Percentiles rank a stretch among this genome's conserved stretches.
These are phyloP conservation scores for Drosophila infuscata DNA, from an alignment of 2,888 invertebrate genomes.

Conservation along the genomic window DNA sequence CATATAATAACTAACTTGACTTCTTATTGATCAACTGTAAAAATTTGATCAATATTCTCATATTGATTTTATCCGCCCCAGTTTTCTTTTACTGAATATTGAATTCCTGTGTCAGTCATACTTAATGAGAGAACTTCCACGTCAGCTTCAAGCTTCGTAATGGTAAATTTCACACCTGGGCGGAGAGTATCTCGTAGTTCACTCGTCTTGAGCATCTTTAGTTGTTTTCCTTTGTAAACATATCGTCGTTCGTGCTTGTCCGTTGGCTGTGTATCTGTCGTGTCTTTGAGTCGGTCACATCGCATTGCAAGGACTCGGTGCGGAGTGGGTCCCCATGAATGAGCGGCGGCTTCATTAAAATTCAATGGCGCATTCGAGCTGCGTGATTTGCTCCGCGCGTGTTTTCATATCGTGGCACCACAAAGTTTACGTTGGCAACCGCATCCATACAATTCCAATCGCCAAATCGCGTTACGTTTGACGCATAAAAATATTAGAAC, in stretches of 20 bases:
- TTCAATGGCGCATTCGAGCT: slow-evolving; percentile 74
- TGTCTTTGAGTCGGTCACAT: slow-evolving; percentile 4
- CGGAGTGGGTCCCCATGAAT: slow-evolving; percentile 19
- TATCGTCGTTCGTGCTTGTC: slow-evolving; percentile 39
- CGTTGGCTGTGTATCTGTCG: slow-evolving; percentile 1
- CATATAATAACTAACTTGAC: neutral
- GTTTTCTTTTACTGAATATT: neutral
- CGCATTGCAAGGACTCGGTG: slow-evolving; percentile 6
- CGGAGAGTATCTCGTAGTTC: neutral
- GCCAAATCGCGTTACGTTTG: slow-evolving; percentile 31
- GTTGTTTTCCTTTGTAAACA: slow-evolving; percentile 42
- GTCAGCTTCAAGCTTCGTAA: neutral
- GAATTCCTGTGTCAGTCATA: neutral
- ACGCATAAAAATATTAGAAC: slow-evolving; percentile 13
- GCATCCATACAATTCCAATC: slow-evolving; percentile 54
- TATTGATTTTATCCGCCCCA: neutral
- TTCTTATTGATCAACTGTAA: neutral
- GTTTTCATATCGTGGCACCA: slow-evolving; percentile 47
- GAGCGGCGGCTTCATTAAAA: slow-evolving; percentile 73
- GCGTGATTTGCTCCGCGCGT: slow-evolving; percentile 69
- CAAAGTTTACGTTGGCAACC: slow-evolving; percentile 9
- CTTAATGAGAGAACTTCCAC: neutral
- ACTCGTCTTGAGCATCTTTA: slow-evolving; percentile 9
- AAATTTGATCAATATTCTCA: neutral
- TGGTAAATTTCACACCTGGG: neutral